Evolutionary conservation across 2,888 invertebrate genomes (phyloP).

Genomic region (Candidula unifasciata): DNA sequence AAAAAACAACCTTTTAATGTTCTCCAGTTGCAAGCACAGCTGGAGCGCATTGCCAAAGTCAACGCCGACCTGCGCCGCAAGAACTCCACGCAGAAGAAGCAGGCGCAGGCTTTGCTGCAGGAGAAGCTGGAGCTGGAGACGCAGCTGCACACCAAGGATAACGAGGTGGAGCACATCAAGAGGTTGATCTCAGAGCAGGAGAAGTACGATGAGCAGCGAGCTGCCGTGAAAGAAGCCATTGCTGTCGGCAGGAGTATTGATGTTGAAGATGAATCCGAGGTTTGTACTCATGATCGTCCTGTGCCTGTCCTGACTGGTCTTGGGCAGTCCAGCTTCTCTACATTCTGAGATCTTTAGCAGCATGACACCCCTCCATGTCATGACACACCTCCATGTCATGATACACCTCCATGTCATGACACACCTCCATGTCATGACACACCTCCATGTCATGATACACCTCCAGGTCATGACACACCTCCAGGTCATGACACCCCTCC

Average conservation of each 20-base stretch:
- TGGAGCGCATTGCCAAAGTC: slow-evolving; percentile 89
- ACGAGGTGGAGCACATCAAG: slow-evolving; percentile 80
- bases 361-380: no score
- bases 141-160: slow-evolving; percentile 92
- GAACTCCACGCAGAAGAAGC: slow-evolving; percentile 81
- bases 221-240: slow-evolving; percentile 52
- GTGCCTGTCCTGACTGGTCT: no score
- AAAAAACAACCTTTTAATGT: no score
- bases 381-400: no score
- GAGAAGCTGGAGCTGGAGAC: slow-evolving; percentile 94
- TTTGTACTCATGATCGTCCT: no score
- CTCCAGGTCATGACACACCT: no score
- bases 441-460: no score
- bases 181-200: slow-evolving; percentile 77
- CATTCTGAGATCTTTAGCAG: no score
- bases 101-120: slow-evolving; percentile 89
- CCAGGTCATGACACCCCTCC: no score
- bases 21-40: slow-evolving; percentile 88
- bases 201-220: slow-evolving; percentile 60
- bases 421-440: no score
- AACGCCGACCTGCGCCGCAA: slow-evolving; percentile 92
- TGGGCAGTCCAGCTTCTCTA: no score
- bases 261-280: slow-evolving; percentile 32
- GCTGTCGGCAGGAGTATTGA: slow-evolving; percentile 48
- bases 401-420: no score